Evolutionary conservation across 2,888 invertebrate species (phyloP), one percentile per base, ranked within the genome.

Genomic region (Sphaeridia pumilis): DNA sequence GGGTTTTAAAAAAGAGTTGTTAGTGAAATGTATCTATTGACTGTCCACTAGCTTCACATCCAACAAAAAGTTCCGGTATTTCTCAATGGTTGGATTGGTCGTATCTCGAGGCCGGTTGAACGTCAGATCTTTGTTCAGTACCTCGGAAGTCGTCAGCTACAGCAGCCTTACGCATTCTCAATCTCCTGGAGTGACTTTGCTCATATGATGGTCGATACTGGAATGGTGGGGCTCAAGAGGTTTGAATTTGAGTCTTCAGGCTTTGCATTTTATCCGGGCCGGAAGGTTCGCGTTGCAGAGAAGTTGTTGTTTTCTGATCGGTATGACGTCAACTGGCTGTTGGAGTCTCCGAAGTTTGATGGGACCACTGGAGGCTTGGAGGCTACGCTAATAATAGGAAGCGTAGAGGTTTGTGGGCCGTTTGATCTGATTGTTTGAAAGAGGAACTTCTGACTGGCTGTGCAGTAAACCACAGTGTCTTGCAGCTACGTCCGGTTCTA

Each of bases 201-300:
- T 22, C 49, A 49, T 24, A 49, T 49, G 21, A 34, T 49, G 5
- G 43, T 49, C 5, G 43, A 49, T n/a, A 21, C 26, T 4, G 49
- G 49, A 2, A 22, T 49, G 14, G 27, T 49, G 3, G 43, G 43
- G 24, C 31, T 49, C 22, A 34, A 24, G 12, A 43, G 28, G 2
- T 49, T 49, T 22, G 42, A 42, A 24, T 49, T 49, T 20, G 49
- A 49, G 34, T 49, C 49, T 7, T 49, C 49, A 24, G 49, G 49
- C 20, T 49, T 49, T 24, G 43, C 49, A 3, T 49, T 49, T 22
- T 49, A 43, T 42, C 43, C 43, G 14, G 49, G 49, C 34, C 42
- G 41, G 43, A 49, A 43, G 34, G 42, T 41, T 24, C 24, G 43
- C 28, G 26, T 49, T 17, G 28, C 43, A 26, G 31, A 43, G 27